Base-by-base conservation (phyloP, 35 echinoderm and acorn worm genomes). In the Chiridota heheva region DNA sequence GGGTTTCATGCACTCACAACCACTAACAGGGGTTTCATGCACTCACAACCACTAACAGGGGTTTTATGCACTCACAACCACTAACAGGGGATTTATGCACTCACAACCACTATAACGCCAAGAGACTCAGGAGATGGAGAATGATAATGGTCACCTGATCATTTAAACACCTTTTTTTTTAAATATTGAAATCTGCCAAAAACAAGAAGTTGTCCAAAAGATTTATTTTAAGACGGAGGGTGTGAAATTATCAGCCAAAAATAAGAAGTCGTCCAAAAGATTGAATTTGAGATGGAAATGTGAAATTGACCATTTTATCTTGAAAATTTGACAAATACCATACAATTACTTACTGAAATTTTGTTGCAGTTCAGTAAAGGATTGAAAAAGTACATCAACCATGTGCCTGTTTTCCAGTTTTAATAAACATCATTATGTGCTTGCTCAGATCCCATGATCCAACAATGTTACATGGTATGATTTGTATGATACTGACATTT, bases 391-490 rank as follows among this genome's bases (percentile, higher is more conserved):
- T 61, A n/a, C 58, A 61, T 61, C 58, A 6, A 61, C 32, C 20
- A n/a, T 61, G 58, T 61, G 58, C 6, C 20, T 7, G 20, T 61
- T 61, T 4, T 61, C 58, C 4, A 61, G 58, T n/a, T n/a, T n/a
- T n/a, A 20, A 61, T 30, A 20, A 61, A 61, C 32, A 30, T 61
- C 20, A n/a, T 61, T n/a, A 61, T 20, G 32, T 30, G 58, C 18
- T 61, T 61, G 4, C 18, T 20, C 22, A 61, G 58, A 30, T 61
- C 58, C 58, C 58, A 61, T 61, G 58, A 61, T 4, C 58, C 58
- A 5, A 61, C 32, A 61, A 61, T 61, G 18, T 61, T 61, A n/a
- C 58, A 61, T 61, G 58, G 58, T 61, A 61, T 61, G 20, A 61
- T 61, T 61, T 61, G 58, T 3, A 61, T 4, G 5, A n/a, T 30